Evolutionary conservation across 53 echinoderm and acorn worm genomes (phyloP), one percentile per base, ranked within the genome.

Genomic region (Echinometra lucunter): DNA sequence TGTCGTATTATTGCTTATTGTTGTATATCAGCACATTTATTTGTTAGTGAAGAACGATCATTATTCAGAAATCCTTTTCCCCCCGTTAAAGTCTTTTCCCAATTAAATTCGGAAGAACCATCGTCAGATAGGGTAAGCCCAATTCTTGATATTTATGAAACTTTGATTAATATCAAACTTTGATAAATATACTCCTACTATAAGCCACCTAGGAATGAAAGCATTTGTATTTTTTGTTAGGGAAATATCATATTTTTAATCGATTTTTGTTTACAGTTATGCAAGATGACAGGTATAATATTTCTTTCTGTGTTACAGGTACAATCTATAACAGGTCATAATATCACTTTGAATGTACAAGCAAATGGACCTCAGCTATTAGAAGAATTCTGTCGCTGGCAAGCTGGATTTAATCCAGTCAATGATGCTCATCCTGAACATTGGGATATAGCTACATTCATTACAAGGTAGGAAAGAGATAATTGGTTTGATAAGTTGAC

Each of bases 341-440:
- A 92, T 38, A 92, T 92, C 92, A 92, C 18, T 55, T 75, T 92
- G 12, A 92, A 92, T 37, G 92, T 92, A 9, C 92, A 92, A 57
- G 92, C 92, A 10, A 92, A 92, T 58, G 92, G 92, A 47, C 92
- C 92, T 49, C 92, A 92, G 78, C 38, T 92, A 45, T 56, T 98
- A 78, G 95, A 96, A 93, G 95, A 96, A 27, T 98, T 98, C 69
- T 98, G 98, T 90, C 92, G 88, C 53, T 98, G 98, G 98, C 98
- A 98, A 82, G 96, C 95, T 45, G 95, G 91, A 1, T 92, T 95
- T 23, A 98, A 98, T 88, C 91, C 88, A 13, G 32, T 91, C 35
- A 87, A 94, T 16, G 98, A 98, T 74, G 28, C 49, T 19, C 90
- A 97, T 66, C 97, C 96, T 8, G 92, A 96, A 42, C 98, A 98